Evolutionary conservation across 1,140 invertebrate species (phyloP).

Genomic region (Drosophila navojoa): DNA sequence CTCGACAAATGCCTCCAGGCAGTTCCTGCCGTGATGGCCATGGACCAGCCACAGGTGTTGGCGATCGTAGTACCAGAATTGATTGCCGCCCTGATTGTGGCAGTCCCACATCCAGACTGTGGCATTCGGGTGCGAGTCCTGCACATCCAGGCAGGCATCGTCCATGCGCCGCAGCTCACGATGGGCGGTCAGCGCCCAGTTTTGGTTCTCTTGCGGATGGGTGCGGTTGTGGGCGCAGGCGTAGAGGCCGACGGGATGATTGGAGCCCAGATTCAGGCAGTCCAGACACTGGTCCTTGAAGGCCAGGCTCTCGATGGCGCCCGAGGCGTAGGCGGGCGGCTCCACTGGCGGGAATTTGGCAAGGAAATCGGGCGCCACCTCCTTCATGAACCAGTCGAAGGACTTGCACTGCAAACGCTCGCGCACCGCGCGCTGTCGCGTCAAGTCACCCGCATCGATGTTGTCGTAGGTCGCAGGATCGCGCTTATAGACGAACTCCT

Average conservation of each 20-base stretch:
- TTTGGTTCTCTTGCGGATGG: conserved; percentile 65
- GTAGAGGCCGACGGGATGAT: conserved; percentile 87
- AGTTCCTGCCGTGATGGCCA: conserved; percentile 87
- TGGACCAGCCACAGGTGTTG: conserved; percentile 89
- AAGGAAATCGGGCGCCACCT: conserved; percentile 91
- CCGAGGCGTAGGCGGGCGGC: conserved; percentile 88
- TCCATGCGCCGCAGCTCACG: conserved; percentile 89
- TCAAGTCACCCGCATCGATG: conserved; percentile 89
- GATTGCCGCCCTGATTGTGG: conserved; percentile 90
- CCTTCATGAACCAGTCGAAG: conserved; percentile 94
- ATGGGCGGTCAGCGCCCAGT: conserved; percentile 85
- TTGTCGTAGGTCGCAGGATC: conserved; percentile 86
- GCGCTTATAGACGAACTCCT: conserved; percentile 89
- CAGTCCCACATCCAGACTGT: conserved; percentile 90
- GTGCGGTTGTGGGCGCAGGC: conserved; percentile 59
- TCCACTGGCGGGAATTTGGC: conserved; percentile 91
- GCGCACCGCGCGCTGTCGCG: conserved; percentile 87
- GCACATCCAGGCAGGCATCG: conserved; percentile 91
- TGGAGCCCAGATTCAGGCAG: conserved; percentile 86
- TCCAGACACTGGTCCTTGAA: conserved; percentile 91
- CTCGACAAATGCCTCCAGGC: conserved; percentile 85
- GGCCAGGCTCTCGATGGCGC: conserved; percentile 88
- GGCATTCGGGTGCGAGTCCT: conserved; percentile 86
- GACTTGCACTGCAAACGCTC: conserved; percentile 90
- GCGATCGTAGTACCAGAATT: conserved; percentile 90